Conservation (phyloP, 2,888 invertebrate species). For the Lochmaea crataegi region DNA sequence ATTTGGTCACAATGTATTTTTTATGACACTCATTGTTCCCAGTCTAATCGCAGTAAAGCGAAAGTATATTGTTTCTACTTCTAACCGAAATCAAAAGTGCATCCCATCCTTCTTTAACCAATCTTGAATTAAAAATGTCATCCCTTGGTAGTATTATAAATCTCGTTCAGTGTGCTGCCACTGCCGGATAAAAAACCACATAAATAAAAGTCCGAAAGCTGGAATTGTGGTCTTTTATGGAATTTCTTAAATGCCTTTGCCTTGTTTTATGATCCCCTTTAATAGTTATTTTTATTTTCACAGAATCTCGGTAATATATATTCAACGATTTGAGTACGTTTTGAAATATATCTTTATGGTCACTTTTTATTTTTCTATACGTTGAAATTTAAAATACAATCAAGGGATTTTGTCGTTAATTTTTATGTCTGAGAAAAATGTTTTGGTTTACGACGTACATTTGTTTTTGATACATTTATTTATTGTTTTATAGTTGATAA, state of each 20-base stretch:
- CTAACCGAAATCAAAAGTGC: too few species aligned
- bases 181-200: not conserved
- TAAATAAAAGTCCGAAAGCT: not conserved
- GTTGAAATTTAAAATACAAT: slow-evolving; percentile 7
- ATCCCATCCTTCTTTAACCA: too few species aligned
- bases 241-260: slow-evolving; percentile 40
- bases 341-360: slow-evolving; percentile 32
- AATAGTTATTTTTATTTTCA: slow-evolving; percentile 43
- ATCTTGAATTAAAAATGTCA: not conserved
- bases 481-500: not conserved
- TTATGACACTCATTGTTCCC: too few species aligned
- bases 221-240: slow-evolving; percentile 33
- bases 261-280: slow-evolving; percentile 42
- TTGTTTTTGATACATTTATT: not conserved
- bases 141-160: not conserved
- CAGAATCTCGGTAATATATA: slow-evolving; percentile 42
- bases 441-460: not conserved
- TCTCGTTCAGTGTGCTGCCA: not conserved
- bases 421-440: slow-evolving; percentile 8
- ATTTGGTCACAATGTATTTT: too few species aligned
- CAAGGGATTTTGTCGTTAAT: slow-evolving; percentile 11
- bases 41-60: too few species aligned
- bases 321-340: slow-evolving; percentile 33
- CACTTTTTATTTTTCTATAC: slow-evolving; percentile 18
- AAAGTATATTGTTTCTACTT: too few species aligned